Conservation (phyloP, 2,797 vertebrate species). For the Acanthiza pusilla region DNA sequence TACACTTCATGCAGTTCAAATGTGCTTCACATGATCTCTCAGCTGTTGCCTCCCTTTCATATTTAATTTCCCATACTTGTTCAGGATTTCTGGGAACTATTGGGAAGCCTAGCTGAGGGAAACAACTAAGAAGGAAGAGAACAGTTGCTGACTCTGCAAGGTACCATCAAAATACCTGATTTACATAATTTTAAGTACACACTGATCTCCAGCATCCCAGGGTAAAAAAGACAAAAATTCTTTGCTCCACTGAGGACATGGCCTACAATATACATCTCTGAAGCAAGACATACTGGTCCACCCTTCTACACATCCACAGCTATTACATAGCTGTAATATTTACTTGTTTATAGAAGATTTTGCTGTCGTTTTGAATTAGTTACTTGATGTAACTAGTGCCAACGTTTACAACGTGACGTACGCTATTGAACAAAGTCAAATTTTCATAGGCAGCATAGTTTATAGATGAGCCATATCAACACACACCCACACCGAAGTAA, state of each 20-base stretch:
- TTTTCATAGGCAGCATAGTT: not conserved
- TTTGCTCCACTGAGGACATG: not conserved
- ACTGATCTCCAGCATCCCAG: not conserved
- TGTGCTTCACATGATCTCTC: not conserved
- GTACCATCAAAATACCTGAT: not conserved
- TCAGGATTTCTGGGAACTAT: not conserved
- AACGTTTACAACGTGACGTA: not conserved
- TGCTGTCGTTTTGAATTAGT: not conserved
- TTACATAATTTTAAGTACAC: not conserved
- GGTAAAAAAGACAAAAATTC: not conserved
- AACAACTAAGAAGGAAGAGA: not conserved
- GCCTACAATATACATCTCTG: accelerated
- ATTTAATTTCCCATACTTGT: not conserved
- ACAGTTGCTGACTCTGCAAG: not conserved
- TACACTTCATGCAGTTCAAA: not conserved
- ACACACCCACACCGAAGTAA: not conserved
- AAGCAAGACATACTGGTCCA: not conserved
- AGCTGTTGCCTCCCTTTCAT: not conserved
- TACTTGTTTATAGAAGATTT: not conserved
- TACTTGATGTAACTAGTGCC: not conserved
- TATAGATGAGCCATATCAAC: not conserved
- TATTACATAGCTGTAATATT: not conserved
- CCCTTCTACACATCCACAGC: not conserved
- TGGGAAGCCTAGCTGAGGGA: not conserved
- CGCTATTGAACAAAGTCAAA: not conserved